Percentiles rank a stretch among this genome's conserved stretches.
phyloP scores from a whole-genome alignment of 2,113 vertebrate species.

The Gnathonemus longibarbis region DNA sequence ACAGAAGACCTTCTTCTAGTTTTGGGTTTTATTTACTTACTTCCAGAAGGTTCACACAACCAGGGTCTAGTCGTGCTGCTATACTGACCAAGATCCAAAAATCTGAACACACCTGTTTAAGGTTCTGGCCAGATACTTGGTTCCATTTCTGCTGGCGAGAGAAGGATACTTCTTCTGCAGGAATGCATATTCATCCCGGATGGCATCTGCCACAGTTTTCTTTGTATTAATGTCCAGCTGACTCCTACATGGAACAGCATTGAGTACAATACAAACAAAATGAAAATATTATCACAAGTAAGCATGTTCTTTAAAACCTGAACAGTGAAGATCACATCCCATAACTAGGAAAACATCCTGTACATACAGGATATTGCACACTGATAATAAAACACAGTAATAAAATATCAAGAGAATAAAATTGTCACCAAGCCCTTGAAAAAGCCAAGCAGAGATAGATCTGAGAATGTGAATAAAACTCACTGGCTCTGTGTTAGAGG shows the following conservation, averaged over 20 bases:
- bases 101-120: constrained; percentile 75
- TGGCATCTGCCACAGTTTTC: constrained; percentile 83
- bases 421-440: not conserved
- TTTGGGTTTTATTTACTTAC: not conserved
- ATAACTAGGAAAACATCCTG: not conserved
- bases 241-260: constrained; percentile 64
- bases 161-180: constrained; percentile 97
- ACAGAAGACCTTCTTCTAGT: not conserved
- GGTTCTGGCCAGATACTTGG: constrained; percentile 90
- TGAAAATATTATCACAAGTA: not conserved
- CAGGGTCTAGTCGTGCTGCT: not conserved
- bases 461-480: not conserved
- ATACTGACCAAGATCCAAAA: not conserved
- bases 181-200: constrained; percentile 88
- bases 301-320: not conserved
- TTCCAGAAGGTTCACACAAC: not conserved
- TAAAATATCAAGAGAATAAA: not conserved
- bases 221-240: constrained; percentile 96
- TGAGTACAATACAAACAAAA: not conserved
- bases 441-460: not conserved
- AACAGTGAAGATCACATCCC: not conserved
- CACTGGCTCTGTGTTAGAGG: not conserved
- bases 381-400: not conserved
- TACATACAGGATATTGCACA: not conserved
- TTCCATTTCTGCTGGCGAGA: constrained; percentile 91